Base-by-base conservation (phyloP, 2,797 vertebrate species). In the Oophaga sylvatica region DNA sequence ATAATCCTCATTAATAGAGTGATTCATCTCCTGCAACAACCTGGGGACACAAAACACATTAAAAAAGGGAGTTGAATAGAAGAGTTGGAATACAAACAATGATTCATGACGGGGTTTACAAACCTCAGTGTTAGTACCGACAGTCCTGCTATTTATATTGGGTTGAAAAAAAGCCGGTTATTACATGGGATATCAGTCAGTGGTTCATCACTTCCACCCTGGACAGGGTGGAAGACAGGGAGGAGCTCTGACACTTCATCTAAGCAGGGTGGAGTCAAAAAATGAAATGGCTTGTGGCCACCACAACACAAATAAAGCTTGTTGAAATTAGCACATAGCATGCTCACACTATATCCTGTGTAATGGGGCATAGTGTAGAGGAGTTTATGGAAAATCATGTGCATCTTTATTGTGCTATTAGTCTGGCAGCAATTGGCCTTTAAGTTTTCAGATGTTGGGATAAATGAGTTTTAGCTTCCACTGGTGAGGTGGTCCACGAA, bases 1-100 rank as follows among this genome's bases (percentile, higher is more conserved):
- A 77, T 62, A 80, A 63, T 63, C 60, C 79, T 63, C 60, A 63
- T 80, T 80, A 80, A 80, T 63, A 20, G 45, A 45, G 35, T 80
- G 79, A 80, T 80, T 80, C 79, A 80, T 63, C 79, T 63, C 59
- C 31, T 60, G 60, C 59, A 80, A 80, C 79, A 63, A 45, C 79
- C 60, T 8, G 31, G 3, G 78, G 79, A 80, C 60, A 80, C 79
- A 41, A 80, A 80, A 80, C 79, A 62, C 31, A 63, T n/a, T 16
- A 12, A 19, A 79, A 57, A 7, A 80, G 60, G 20, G 79, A 79
- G 76, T 26, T 57, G 60, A 62, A 62, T 62, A 19, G 31, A 62
- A 41, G 60, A 65, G 29, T 45, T 10, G 56, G 26, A 53, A 11
- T 8, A 80, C 31, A 65, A 63, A 48, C 79, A 45, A 60, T 80